Evolutionary conservation across 2,797 vertebrate species (phyloP), one percentile per base, ranked within the genome.

Genomic region (Chromis chromis): DNA sequence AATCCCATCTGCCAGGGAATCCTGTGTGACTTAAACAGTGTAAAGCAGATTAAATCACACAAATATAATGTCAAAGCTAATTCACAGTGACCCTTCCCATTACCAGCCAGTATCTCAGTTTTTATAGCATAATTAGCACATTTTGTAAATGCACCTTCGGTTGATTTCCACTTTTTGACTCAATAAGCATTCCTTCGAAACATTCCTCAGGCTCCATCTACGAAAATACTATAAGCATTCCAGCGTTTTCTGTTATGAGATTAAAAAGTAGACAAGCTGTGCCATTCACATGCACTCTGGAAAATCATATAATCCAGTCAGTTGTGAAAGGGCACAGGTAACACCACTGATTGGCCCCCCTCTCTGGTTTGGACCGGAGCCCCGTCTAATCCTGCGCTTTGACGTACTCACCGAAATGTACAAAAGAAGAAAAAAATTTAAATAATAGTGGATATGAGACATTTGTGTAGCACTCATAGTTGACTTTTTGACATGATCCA

Each of bases 401-500:
- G 76, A 88, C 69, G 21, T 72, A 77, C 85, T 91, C 82, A 78
- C 72, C 57, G 66, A 88, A 83, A 88, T 91, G 89, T 91, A 92
- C 62, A 91, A 93, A 89, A 86, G 62, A 87, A 75, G 19, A 74
- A 66, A 72, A 63, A 31, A 69, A 55, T 27, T 54, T 60, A 70
- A 79, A 77, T 79, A 87, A 83, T 81, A 83, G 89, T 88, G 75
- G 79, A 79, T 83, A 91, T 86, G 86, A 82, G 65, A 93, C 83
- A 84, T 93, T 92, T 90, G 88, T 91, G 91, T 93, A 93, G 88
- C 85, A 75, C 87, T 64, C 70, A 88, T 94, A 93, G 93, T 94
- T 93, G 39, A 94, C 88, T 92, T 94, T 36, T 88, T 85, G 88
- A 90, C 89, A 91, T 74, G 78, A 75, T 88, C 82, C 76, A 54